Evolutionary conservation across 2,888 invertebrate species (phyloP), one percentile per base, ranked within the genome.

Genomic region (Epinotia ramella): DNA sequence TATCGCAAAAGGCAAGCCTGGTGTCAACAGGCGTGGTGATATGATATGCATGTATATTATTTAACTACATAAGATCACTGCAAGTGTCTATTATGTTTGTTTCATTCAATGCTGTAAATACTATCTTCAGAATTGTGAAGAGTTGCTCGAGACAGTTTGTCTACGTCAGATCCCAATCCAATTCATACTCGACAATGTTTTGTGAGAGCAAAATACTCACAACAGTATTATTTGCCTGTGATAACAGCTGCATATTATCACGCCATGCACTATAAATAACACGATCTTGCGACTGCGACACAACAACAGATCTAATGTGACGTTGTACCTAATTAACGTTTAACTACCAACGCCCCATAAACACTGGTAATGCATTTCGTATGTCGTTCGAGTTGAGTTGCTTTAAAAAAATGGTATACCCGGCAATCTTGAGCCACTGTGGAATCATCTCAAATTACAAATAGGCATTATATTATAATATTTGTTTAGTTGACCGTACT

Each of bases 211-310:
- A 49, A 75, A 60, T 40, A 63, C 66, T 76, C 46, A 70, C 63
- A 67, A 71, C 67, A 87, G 88, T 88, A 88, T 89, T 91, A 89
- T 91, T 88, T 88, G 87, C 86, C 83, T 83, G 80, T 86, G 91
- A 92, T 92, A 91, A 91, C 84, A 80, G 83, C 79, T 83, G 82
- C 81, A 83, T 84, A 84, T 89, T 91, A 92, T 92, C 92, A 88
- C 84, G 82, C 83, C 85, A 83, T 80, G 77, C 80, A 82, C 88
- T 90, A 89, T 89, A 87, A 87, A 90, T 89, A 90, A 81, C 79
- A 63, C 74, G 74, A 76, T 77, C 77, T 74, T 71, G 63, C 64
- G 66, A 66, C 70, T 69, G 73, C 63, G 60, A 28, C 73, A 73
- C 65, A 62, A 73, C 73, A 75, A 74, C 74, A 70, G 18, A 72